Base-by-base conservation (phyloP, 2,113 vertebrate species). In the Amblyornis subalaris region DNA sequence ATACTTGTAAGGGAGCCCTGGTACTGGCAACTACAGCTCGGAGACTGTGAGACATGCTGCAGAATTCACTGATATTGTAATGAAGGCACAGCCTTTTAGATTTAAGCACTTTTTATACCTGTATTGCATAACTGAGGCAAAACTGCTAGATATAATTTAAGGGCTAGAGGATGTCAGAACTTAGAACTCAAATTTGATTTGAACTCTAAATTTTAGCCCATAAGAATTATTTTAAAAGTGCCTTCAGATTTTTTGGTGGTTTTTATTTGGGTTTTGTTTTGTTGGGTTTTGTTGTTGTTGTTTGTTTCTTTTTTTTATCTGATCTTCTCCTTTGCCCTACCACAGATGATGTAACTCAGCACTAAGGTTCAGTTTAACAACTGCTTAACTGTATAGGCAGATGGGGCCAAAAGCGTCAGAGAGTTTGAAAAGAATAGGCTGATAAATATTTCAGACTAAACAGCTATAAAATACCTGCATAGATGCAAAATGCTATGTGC, bases 181-280 rank as follows among this genome's bases (percentile, higher is more conserved):
- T 80, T 38, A 65, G 31, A 93, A 61, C 2, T 4, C 14, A 83
- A 14, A 62, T 73, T 45, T 62, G 2, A 35, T 38, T 86, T 38
- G 5, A 80, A 65, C 7, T 62, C 9, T 26, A 62, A 3, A 18
- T 70, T 67, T 61, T 42, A 53, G 8, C 3, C 3, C 13, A 2
- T 26, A 77, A 38, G 22, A 44, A 17, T 5, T 18, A 60, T n/a
- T 73, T 73, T 57, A 12, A 3, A 76, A 73, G 4, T 35, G 2
- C 0, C 0, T 9, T 38, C 4, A 6, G 31, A 3, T 40, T 45
- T 73, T 72, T 22, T 36, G 15, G 8, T 42, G 24, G 1, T 1
- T 50, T 82, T 75, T 50, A 6, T 14, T 71, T 0, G 0, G 5
- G 5, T 31, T 72, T 57, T 61, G 3, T 31, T 36, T 36, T 2